phyloP scores from a whole-genome alignment of 2,888 invertebrate genomes.

The Hermaeophaga mercurialis region DNA sequence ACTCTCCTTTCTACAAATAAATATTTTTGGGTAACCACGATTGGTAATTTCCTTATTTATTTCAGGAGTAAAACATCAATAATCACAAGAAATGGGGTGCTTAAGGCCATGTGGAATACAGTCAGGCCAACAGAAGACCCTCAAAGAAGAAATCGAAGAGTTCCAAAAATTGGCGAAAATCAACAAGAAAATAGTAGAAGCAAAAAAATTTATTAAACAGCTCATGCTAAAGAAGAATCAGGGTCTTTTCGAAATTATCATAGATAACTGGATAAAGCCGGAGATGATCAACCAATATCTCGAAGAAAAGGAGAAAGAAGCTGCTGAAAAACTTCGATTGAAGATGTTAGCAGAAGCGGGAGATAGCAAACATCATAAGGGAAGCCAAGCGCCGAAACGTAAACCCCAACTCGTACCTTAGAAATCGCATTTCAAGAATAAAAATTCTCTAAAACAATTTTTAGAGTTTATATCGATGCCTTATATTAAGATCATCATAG shows the following conservation, averaged over 20 bases:
- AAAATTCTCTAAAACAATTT: no score
- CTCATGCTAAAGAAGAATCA: conserved; percentile 2
- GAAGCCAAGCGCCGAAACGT: neutral
- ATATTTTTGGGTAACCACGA: no score
- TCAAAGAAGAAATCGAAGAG: neutral
- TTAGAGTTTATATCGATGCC: no score
- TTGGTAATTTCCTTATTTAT: no score
- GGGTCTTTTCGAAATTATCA: neutral
- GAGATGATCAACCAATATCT: neutral
- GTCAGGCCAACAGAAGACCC: neutral
- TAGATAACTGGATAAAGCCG: neutral
- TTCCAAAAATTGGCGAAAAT: neutral
- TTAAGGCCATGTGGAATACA: conserved; percentile 7
- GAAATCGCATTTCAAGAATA: no score
- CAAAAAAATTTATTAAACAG: conserved; percentile 5
- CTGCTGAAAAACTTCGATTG: neutral
- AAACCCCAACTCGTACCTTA: neutral
- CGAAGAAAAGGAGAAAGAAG: conserved; percentile 1
- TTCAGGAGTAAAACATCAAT: no score
- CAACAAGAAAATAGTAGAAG: neutral
- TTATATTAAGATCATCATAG: no score
- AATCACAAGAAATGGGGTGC: neutral
- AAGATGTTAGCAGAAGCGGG: neutral
- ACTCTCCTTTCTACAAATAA: no score
- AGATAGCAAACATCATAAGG: neutral